Evolutionary conservation across 2,888 invertebrate species (phyloP), one percentile per base, ranked within the genome.

Genomic region (Eristalinus sepulchralis): DNA sequence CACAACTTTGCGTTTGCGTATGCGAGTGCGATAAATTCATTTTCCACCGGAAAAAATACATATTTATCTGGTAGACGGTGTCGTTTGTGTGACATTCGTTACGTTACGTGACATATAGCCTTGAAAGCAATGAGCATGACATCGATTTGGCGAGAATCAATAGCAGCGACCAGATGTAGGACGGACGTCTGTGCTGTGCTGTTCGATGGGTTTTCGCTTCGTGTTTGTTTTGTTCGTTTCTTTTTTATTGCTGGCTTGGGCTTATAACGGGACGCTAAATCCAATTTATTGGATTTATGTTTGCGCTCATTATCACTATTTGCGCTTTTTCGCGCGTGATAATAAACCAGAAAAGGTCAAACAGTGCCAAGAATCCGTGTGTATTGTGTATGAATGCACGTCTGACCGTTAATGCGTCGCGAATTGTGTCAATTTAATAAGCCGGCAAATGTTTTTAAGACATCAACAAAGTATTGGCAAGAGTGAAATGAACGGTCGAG

Each of bases 211-310:
- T 8, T 47, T 47, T 47, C 17, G 0, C n/a, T 17, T 39, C 13
- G 4, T 13, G 1, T n/a, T n/a, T 39, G 13, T 39, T 39, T n/a
- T 47, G 17, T 17, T n/a, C 1, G n/a, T n/a, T n/a, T n/a, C n/a
- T n/a, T n/a, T n/a, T 13, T 2, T 5, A 13, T 27, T 27, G 66
- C 11, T 20, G 63, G 24, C 11, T 36, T 24, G 47, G 33, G 4
- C 57, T 24, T 8, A 67, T 33, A 55, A 53, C 66, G 47, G 68
- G 4, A 36, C 24, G 34, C 6, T 59, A 55, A 55, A 55, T 27
- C 13, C 55, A 67, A 34, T 70, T 70, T 70, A 68, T 68, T 68
- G 55, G 17, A 55, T 53, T 67, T 67, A 47, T 20, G 66, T 66
- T 53, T 66, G 66, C 47, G 24, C 33, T 67, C 27, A 53, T 68